These are phyloP conservation scores for Ramphastos sulfuratus DNA, from an alignment of 2,113 vertebrate species.

Conservation along the genomic window DNA sequence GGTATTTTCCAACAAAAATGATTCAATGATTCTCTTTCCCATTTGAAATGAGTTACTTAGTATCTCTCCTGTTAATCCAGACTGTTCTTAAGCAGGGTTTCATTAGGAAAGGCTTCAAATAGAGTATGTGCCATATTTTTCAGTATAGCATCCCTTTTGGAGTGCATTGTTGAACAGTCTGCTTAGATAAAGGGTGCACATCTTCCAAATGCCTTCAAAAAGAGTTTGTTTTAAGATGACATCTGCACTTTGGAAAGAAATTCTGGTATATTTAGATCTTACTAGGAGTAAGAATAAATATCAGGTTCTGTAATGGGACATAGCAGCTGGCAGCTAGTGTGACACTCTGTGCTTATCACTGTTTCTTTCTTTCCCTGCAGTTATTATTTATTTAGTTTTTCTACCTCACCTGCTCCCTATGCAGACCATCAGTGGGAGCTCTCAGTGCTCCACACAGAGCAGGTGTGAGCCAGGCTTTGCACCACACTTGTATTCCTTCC, in stretches of 20 bases:
- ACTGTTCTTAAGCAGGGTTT: background rate
- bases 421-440: background rate
- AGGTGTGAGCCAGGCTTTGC: background rate
- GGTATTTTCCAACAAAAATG: too few relatives aligned
- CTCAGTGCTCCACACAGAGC: fast-evolving
- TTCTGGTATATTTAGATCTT: slow-evolving; percentile 58
- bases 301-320: slow-evolving; percentile 50
- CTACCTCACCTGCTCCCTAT: background rate
- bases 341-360: slow-evolving; percentile 59
- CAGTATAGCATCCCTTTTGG: slow-evolving; percentile 28
- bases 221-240: background rate
- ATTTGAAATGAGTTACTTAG: background rate
- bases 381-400: slow-evolving; percentile 73
- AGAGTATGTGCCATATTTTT: background rate
- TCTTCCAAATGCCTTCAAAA: slow-evolving; percentile 58
- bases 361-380: slow-evolving; percentile 61
- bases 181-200: slow-evolving; percentile 27
- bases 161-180: slow-evolving; percentile 9
- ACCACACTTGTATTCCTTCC: background rate
- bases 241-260: slow-evolving; percentile 34
- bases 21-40: background rate
- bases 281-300: slow-evolving; percentile 66
- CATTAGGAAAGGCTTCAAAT: slow-evolving; percentile 45
- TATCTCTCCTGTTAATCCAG: background rate
- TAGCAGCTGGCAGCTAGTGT: slow-evolving; percentile 44